These are phyloP conservation scores for Macquaria ambigua DNA, from an alignment of 2,113 vertebrate species.

Conservation along the genomic window DNA sequence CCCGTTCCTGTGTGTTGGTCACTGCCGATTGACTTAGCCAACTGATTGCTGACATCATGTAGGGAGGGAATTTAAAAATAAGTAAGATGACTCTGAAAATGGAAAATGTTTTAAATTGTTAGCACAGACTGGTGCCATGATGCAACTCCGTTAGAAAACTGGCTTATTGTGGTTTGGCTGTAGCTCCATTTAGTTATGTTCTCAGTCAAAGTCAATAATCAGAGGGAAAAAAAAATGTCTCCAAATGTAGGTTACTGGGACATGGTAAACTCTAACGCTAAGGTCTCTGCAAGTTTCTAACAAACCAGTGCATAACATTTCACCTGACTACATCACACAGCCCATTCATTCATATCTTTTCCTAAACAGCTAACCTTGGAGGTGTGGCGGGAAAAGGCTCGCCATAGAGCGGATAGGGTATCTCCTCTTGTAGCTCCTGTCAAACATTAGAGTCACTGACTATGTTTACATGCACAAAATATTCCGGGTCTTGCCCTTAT, in stretches of 20 bases:
- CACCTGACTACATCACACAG: constrained; percentile 8
- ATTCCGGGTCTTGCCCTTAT: no score
- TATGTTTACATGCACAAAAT: no score
- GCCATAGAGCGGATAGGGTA: background rate
- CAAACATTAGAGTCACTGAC: background rate
- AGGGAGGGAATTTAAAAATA: background rate
- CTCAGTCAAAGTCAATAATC: background rate
- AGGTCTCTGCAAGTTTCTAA: background rate
- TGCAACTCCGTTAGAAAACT: background rate
- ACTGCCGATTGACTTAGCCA: constrained; percentile 32
- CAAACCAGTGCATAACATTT: background rate
- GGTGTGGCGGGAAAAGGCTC: background rate
- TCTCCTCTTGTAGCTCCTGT: background rate
- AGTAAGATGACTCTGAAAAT: background rate
- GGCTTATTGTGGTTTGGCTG: background rate
- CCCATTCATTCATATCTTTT: background rate
- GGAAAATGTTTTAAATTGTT: background rate
- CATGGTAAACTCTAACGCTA: background rate
- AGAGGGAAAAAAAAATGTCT: background rate
- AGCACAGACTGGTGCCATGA: background rate
- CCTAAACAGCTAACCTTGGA: background rate
- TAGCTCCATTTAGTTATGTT: background rate
- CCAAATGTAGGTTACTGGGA: background rate
- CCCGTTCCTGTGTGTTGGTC: background rate
- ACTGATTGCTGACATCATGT: constrained; percentile 22